phyloP scores from a whole-genome alignment of 2,797 vertebrate genomes.

The Gila robusta region DNA sequence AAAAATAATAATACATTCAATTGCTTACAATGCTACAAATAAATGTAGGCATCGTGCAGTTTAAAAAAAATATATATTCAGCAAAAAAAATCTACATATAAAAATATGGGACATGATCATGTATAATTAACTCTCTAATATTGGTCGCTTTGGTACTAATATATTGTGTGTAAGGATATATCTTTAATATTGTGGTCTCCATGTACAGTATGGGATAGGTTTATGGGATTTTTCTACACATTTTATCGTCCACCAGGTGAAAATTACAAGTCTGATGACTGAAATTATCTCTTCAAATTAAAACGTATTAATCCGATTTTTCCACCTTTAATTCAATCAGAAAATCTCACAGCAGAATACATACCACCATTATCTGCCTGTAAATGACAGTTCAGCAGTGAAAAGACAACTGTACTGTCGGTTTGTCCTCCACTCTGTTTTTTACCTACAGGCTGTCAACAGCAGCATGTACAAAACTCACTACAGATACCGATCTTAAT shows the following conservation, averaged over 20 bases:
- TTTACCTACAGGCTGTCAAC: background rate
- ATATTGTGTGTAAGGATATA: background rate
- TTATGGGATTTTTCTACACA: background rate
- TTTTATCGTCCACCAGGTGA: background rate
- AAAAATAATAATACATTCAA: background rate
- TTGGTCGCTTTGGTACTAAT: background rate
- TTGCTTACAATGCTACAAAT: background rate
- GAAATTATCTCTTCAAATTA: background rate
- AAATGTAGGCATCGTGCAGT: background rate
- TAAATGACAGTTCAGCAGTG: background rate
- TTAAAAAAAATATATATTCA: background rate
- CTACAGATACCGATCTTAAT: conserved; percentile 10
- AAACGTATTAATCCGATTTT: background rate
- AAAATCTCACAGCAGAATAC: background rate
- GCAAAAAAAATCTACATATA: background rate
- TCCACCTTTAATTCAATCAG: background rate
- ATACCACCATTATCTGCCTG: background rate
- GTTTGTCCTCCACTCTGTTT: background rate
- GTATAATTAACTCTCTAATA: background rate
- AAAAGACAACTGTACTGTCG: background rate
- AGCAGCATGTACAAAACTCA: conserved; percentile 3
- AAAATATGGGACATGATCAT: background rate
- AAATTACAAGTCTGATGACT: background rate
- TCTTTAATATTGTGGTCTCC: background rate
- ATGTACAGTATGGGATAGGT: background rate